These are phyloP conservation scores for Lacanobia oleracea DNA, from an alignment of 2,888 invertebrate genomes.

Conservation along the genomic window DNA sequence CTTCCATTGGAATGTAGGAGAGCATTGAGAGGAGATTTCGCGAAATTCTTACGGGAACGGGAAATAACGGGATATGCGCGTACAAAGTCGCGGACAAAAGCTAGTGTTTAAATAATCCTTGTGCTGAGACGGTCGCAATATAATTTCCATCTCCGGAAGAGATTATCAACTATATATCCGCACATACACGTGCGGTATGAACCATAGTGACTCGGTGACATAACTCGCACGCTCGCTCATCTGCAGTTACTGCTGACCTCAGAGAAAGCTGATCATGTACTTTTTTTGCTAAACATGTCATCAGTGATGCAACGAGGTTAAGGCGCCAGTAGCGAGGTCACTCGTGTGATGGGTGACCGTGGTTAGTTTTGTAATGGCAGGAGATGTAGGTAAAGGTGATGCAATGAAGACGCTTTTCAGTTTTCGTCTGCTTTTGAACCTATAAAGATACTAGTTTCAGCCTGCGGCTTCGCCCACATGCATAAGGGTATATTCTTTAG, in stretches of 20 bases:
- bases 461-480: not conserved
- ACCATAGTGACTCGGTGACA: slow-evolving; percentile 39
- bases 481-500: too few relatives aligned
- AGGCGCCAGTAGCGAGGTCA: slow-evolving; percentile 23
- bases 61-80: too few relatives aligned
- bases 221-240: slow-evolving; percentile 34
- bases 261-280: slow-evolving; percentile 53
- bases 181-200: not conserved
- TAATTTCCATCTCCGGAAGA: slow-evolving; percentile 43
- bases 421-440: not conserved
- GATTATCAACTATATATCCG: slow-evolving; percentile 18
- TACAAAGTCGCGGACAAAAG: too few relatives aligned
- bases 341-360: slow-evolving; percentile 26
- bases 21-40: too few relatives aligned
- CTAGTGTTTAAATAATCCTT: not conserved
- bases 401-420: too few relatives aligned
- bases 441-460: not conserved
- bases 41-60: too few relatives aligned
- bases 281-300: slow-evolving; percentile 41
- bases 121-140: slow-evolving; percentile 8
- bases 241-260: slow-evolving; percentile 58
- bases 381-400: not conserved
- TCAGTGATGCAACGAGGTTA: slow-evolving; percentile 41
- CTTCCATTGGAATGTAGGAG: too few relatives aligned
- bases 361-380: not conserved